Conservation (phyloP, 1,140 invertebrate species). For the Pararge aegeria region DNA sequence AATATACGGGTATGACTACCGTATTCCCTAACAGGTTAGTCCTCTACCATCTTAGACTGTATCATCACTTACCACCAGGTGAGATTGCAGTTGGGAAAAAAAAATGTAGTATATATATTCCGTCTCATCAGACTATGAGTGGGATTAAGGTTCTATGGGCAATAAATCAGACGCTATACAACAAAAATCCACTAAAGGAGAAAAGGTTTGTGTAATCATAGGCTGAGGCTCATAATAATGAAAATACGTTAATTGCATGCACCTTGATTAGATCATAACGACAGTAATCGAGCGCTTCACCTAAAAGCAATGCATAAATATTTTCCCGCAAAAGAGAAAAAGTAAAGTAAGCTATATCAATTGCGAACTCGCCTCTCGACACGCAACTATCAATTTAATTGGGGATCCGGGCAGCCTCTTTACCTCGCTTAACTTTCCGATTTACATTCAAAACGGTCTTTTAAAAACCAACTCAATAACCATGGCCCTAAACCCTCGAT, state of each 20-base stretch:
- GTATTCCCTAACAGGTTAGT: too few species aligned
- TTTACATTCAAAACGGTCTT: constrained; percentile 78
- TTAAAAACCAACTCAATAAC: constrained; percentile 78
- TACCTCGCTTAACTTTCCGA: constrained; percentile 77
- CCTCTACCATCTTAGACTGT: too few species aligned
- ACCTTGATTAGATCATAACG: neutral
- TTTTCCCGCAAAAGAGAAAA: constrained; percentile 6
- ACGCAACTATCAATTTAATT: constrained; percentile 77
- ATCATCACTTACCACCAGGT: too few species aligned
- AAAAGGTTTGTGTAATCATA: too few species aligned
- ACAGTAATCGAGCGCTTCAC: constrained; percentile 3
- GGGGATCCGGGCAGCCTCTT: constrained; percentile 69
- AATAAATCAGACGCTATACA: too few species aligned
- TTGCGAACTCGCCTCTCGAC: constrained; percentile 38
- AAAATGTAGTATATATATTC: too few species aligned
- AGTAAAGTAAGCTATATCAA: constrained; percentile 12
- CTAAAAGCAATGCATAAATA: constrained; percentile 9
- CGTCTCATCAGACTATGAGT: too few species aligned
- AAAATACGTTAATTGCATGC: neutral
- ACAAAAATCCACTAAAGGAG: too few species aligned
- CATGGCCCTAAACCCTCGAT: constrained; percentile 63
- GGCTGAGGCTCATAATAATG: too few species aligned
- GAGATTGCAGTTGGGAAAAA: too few species aligned
- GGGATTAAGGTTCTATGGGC: too few species aligned
- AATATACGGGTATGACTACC: too few species aligned